phyloP scores from a whole-genome alignment of 64 coral and sea anemone genomes.

The Montipora foliosa region DNA sequence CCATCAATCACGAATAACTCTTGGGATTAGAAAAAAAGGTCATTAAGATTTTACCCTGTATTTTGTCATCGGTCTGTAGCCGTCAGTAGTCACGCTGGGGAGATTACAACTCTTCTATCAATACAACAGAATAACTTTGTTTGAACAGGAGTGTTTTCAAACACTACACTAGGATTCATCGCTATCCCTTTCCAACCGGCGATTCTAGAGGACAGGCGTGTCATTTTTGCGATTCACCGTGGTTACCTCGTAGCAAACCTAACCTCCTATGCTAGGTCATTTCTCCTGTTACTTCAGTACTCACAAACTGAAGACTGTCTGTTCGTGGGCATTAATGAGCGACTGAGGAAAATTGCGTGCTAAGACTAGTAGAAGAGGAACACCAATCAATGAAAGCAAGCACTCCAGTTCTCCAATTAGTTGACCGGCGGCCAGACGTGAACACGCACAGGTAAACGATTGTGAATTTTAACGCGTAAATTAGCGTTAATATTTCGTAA shows the following conservation, averaged over 20 bases:
- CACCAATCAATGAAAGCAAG: too few relatives aligned
- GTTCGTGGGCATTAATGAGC: neutral
- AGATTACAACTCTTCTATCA: neutral
- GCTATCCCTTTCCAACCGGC: neutral
- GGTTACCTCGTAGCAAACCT: neutral
- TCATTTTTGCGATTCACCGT: neutral
- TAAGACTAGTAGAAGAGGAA: neutral
- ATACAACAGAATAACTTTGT: neutral
- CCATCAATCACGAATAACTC: neutral
- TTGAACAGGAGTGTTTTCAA: neutral
- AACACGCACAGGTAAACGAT: slow-evolving; percentile 4
- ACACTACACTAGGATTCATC: neutral
- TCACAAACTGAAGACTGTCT: neutral
- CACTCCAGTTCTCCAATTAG: too few relatives aligned
- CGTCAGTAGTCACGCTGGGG: neutral
- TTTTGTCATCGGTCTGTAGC: neutral
- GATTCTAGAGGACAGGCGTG: neutral
- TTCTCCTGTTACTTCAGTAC: too few relatives aligned
- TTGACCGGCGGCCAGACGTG: neutral
- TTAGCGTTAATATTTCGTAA: neutral
- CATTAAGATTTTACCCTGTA: neutral
- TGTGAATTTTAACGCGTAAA: neutral
- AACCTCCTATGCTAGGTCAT: too few relatives aligned
- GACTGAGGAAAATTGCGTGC: neutral
- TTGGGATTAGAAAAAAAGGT: neutral